phyloP scores from a whole-genome alignment of 2,113 vertebrate genomes.

The Vireo altiloquus region DNA sequence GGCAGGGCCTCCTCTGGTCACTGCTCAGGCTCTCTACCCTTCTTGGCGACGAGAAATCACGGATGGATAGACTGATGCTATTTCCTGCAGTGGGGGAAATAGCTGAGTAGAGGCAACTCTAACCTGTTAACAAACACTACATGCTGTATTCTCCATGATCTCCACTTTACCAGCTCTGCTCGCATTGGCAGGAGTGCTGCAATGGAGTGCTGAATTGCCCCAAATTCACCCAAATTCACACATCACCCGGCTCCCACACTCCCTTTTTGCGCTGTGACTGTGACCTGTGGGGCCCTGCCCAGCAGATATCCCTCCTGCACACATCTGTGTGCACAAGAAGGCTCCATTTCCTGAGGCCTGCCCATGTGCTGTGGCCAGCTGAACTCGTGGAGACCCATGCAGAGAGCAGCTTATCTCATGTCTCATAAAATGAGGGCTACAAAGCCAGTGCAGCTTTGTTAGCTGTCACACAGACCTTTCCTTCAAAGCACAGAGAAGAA shows the following conservation, averaged over 20 bases:
- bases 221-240: not conserved
- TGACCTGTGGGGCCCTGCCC: not conserved
- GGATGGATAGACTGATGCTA: not conserved
- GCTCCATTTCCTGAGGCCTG: not conserved
- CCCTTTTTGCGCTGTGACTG: not conserved
- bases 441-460: not conserved
- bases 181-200: not conserved
- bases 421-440: not conserved
- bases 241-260: not conserved
- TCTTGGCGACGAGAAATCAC: not conserved
- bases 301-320: not conserved
- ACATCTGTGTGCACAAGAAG: not conserved
- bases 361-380: not conserved
- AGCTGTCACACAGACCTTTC: not conserved
- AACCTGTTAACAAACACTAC: rapidly evolving
- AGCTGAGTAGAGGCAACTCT: not conserved
- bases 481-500: not conserved
- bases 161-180: not conserved
- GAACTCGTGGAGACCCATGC: not conserved
- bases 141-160: not conserved
- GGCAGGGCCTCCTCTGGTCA: not conserved
- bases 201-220: no score
- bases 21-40: not conserved
- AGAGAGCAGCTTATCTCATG: not conserved
- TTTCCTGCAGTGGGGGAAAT: not conserved